Evolutionary conservation across 2,113 vertebrate genomes (phyloP).

Genomic region (Drymodes brunneopygia): DNA sequence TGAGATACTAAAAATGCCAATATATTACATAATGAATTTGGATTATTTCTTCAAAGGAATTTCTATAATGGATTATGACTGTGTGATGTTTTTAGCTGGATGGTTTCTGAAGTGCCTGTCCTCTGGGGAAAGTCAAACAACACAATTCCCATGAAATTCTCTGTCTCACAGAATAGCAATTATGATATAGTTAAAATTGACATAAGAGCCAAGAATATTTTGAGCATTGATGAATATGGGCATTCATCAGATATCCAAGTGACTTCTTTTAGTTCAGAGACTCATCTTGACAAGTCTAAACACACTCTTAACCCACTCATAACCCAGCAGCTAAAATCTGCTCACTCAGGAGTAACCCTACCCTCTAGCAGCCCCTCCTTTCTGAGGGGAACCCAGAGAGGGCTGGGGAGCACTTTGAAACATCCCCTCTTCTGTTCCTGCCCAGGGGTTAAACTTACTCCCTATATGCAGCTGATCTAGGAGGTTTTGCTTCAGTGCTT

Average conservation of each 20-base stretch:
- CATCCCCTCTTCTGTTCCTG: not conserved
- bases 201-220: not conserved
- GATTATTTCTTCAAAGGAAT: not conserved
- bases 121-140: not conserved
- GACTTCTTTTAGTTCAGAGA: not conserved
- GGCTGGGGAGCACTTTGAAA: not conserved
- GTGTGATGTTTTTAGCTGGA: not conserved
- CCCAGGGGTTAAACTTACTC: not conserved
- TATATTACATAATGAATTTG: not conserved
- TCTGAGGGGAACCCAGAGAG: not conserved
- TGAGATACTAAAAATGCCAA: not conserved
- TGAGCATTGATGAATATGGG: not conserved
- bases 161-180: fast-evolving
- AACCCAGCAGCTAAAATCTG: not conserved
- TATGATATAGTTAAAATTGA: not conserved
- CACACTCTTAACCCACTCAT: not conserved
- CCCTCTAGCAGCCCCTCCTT: not conserved
- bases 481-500: not conserved
- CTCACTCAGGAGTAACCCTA: not conserved
- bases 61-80: not conserved
- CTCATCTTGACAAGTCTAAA: not conserved
- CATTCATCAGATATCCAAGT: not conserved
- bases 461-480: not conserved
- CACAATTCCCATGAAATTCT: not conserved
- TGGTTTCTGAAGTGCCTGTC: not conserved